These are phyloP conservation scores for Phainopepla nitens DNA, from an alignment of 2,113 vertebrate species.

Conservation along the genomic window DNA sequence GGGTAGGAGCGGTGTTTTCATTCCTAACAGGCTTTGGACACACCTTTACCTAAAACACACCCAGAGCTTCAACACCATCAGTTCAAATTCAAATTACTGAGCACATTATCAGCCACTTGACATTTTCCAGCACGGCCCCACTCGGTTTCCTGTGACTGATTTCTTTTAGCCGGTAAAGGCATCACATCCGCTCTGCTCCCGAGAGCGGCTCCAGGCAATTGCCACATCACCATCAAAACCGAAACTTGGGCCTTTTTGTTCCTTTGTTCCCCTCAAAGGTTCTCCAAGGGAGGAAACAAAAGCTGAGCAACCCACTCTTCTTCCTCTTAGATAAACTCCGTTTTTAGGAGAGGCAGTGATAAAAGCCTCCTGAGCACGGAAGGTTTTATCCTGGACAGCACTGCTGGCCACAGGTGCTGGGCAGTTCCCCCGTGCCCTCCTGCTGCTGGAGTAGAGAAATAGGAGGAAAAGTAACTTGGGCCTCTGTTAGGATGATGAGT, in stretches of 20 bases:
- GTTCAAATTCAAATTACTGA: neutral
- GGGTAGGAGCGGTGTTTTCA: neutral
- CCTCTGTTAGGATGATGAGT: rapidly evolving
- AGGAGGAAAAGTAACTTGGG: neutral
- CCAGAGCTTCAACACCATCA: rapidly evolving
- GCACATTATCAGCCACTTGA: neutral
- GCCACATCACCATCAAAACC: neutral
- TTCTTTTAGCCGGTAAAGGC: neutral
- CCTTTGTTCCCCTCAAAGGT: neutral
- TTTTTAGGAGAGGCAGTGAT: neutral
- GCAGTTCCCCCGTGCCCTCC: rapidly evolving
- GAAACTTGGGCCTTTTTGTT: neutral
- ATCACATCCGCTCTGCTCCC: rapidly evolving
- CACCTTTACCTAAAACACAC: neutral
- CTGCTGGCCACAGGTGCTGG: neutral
- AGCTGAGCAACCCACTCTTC: neutral
- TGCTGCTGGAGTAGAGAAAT: neutral
- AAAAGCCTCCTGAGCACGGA: neutral
- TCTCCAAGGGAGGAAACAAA: neutral
- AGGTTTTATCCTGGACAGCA: neutral
- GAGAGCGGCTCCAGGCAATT: neutral
- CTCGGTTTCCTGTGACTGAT: neutral
- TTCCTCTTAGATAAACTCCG: neutral
- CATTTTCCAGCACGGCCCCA: neutral
- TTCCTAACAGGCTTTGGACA: neutral